A percentile compares a stretch with the other conserved stretches of the same genome.
Evolutionary conservation across 2,113 vertebrate species (phyloP).

Genomic region (Amblyopsis rosae): DNA sequence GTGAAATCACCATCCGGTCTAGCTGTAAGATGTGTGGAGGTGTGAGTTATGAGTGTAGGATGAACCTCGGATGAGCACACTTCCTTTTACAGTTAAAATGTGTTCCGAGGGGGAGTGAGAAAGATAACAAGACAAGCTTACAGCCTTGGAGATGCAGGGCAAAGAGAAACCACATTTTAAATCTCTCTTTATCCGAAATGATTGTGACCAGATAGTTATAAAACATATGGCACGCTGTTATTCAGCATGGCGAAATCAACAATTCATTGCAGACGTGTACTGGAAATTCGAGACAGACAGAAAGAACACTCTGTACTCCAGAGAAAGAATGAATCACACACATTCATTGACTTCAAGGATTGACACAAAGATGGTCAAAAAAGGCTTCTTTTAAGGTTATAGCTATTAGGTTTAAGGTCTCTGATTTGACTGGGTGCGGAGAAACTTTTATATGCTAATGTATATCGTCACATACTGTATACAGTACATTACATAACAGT

Average conservation of each 20-base stretch:
- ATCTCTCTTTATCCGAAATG: constrained; percentile 33
- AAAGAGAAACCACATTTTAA: constrained; percentile 36
- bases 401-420: too few species aligned
- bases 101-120: constrained; percentile 13
- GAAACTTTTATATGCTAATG: constrained; percentile 1
- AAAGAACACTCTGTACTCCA: not conserved
- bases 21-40: not conserved
- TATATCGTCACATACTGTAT: constrained; percentile 31
- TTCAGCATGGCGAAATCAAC: constrained; percentile 8
- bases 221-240: constrained; percentile 16
- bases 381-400: too few species aligned
- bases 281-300: constrained; percentile 10
- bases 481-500: constrained; percentile 48
- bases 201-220: constrained; percentile 21
- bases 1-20: constrained; percentile 19
- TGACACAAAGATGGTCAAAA: too few species aligned
- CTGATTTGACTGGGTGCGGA: constrained; percentile 9
- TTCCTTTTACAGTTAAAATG: constrained; percentile 11
- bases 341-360: too few species aligned
- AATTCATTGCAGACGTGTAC: constrained; percentile 6
- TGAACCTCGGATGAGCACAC: constrained; percentile 30
- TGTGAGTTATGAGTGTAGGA: constrained; percentile 23
- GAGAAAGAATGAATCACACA: too few species aligned
- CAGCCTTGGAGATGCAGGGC: constrained; percentile 26
- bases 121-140: constrained; percentile 24